Evolutionary conservation across 2,888 invertebrate species (phyloP).

Genomic region (Girardia tigrina): DNA sequence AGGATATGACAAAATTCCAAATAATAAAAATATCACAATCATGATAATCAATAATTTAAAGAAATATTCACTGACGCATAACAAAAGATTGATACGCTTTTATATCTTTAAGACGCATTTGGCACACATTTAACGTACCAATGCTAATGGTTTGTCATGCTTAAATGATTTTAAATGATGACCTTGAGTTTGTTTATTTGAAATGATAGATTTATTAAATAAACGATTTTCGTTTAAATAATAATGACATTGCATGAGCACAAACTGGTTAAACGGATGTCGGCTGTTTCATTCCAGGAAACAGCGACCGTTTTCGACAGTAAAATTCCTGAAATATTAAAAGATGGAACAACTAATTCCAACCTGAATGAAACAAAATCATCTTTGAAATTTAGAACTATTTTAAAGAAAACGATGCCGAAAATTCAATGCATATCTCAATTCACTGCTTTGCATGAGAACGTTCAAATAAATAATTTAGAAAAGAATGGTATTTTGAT

Average conservation of each 20-base stretch:
- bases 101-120: too few relatives aligned
- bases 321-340: not conserved
- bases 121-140: too few relatives aligned
- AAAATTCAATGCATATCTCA: conserved; percentile 11
- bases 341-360: too few relatives aligned
- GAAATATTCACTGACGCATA: too few relatives aligned
- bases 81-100: too few relatives aligned
- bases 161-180: not conserved
- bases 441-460: not conserved
- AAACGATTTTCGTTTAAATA: not conserved
- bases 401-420: not conserved
- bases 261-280: not conserved
- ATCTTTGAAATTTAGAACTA: conserved; percentile 6
- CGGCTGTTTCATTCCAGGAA: not conserved
- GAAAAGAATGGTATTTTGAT: not conserved
- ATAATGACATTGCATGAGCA: not conserved
- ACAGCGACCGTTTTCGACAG: not conserved
- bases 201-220: not conserved
- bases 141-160: not conserved
- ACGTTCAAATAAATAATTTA: not conserved
- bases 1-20: too few relatives aligned
- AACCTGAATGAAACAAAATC: not conserved
- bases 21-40: too few relatives aligned
- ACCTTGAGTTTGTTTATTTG: not conserved
- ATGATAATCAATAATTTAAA: too few relatives aligned